Evolutionary conservation across 2,797 vertebrate species (phyloP).

Genomic region (Australoheros facetus): DNA sequence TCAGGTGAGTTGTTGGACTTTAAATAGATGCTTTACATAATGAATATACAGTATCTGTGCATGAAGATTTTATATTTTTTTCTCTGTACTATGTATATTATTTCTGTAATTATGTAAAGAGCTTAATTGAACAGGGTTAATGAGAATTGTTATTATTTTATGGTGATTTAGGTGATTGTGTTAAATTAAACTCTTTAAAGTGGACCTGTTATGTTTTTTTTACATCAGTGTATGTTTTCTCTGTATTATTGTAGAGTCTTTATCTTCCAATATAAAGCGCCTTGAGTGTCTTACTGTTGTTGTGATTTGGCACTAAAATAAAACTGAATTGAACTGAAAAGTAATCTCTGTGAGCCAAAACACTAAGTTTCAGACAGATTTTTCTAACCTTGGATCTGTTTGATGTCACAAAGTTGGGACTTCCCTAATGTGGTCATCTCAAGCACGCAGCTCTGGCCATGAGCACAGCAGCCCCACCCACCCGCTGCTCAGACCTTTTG

Average conservation of each 20-base stretch:
- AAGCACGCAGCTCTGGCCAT: too few species aligned
- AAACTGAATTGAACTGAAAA: too few species aligned
- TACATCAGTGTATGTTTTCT: not conserved
- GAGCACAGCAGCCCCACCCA: not conserved
- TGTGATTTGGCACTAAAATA: too few species aligned
- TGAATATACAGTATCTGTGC: not conserved
- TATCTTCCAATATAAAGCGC: too few species aligned
- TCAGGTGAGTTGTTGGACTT: constrained; percentile 77
- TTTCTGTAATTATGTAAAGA: not conserved
- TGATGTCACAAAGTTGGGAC: not conserved
- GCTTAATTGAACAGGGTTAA: not conserved
- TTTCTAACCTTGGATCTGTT: not conserved
- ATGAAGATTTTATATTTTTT: not conserved
- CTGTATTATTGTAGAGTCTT: too few species aligned
- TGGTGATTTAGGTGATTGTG: not conserved
- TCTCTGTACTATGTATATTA: not conserved
- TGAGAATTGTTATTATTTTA: not conserved
- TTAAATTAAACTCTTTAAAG: not conserved
- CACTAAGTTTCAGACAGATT: not conserved
- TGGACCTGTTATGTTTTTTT: not conserved
- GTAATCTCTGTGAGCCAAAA: too few species aligned
- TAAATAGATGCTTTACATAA: not conserved
- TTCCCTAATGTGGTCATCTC: too few species aligned
- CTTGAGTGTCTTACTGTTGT: too few species aligned
- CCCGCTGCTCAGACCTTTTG: not conserved